Conservation (phyloP, 2,888 invertebrate genomes). For the Arctia plantaginis region DNA sequence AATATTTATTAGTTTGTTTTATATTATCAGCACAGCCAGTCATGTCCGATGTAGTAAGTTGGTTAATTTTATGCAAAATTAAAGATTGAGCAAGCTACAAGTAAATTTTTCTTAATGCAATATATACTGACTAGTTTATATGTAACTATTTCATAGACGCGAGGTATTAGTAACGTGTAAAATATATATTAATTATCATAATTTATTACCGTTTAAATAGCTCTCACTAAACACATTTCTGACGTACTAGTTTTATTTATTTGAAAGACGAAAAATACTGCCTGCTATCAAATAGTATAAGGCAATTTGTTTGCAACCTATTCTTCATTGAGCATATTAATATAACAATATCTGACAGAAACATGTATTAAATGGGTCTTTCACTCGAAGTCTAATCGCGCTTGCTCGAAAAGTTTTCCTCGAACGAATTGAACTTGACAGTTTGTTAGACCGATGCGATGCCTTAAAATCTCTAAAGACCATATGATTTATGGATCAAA, state of each 20-base stretch:
- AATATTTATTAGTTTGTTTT: not conserved
- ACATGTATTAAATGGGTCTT: no score
- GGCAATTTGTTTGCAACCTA: not conserved
- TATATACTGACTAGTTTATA: not conserved
- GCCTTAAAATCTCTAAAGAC: no score
- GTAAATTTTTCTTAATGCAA: not conserved
- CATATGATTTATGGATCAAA: no score
- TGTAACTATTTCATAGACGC: not conserved
- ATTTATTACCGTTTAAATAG: not conserved
- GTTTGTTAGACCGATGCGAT: no score
- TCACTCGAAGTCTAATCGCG: no score
- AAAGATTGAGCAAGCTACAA: not conserved
- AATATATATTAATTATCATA: no score
- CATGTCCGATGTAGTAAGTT: not conserved
- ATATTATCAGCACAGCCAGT: not conserved
- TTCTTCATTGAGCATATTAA: no score
- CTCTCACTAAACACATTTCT: not conserved
- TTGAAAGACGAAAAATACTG: not conserved
- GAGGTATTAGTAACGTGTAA: no score
- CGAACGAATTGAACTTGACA: no score
- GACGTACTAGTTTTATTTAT: not conserved
- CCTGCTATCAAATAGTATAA: not conserved
- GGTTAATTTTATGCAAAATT: constrained; percentile 1
- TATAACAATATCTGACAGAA: no score
- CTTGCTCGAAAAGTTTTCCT: no score